Conservation (phyloP, 2,113 vertebrate genomes). For the Callithrix jacchus region DNA sequence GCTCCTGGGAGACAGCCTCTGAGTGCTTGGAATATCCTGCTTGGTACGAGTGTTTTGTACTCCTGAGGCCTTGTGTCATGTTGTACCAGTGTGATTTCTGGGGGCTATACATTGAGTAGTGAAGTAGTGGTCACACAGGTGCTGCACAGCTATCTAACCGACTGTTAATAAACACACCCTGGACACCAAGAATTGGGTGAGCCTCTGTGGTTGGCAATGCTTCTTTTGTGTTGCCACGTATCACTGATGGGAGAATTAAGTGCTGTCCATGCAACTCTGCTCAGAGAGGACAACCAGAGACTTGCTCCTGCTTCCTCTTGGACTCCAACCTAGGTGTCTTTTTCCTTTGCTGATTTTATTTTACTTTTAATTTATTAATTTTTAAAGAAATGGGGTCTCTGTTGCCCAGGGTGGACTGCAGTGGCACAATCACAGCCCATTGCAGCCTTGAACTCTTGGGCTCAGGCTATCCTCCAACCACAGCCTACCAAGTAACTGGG, state of each 20-base stretch:
- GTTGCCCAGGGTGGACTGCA: too few species aligned
- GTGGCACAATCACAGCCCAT: too few species aligned
- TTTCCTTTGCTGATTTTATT: constrained; percentile 21
- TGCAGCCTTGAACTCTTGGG: too few species aligned
- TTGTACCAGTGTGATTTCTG: neutral
- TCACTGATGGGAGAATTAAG: neutral
- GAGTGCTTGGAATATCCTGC: neutral
- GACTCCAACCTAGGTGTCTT: rapidly evolving
- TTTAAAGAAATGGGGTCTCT: too few species aligned
- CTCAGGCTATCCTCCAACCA: too few species aligned
- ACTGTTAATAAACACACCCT: neutral
- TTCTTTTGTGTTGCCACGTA: neutral
- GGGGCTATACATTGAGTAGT: neutral
- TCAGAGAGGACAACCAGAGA: neutral
- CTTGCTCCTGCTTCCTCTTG: neutral
- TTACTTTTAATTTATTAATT: too few species aligned
- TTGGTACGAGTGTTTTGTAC: neutral
- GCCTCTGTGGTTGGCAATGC: neutral
- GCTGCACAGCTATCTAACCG: neutral
- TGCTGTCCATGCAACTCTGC: neutral
- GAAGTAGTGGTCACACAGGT: neutral
- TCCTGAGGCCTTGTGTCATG: neutral
- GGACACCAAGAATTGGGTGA: neutral
- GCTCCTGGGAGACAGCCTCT: neutral
- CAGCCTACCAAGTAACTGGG: too few species aligned